Base-by-base conservation (phyloP, 2,888 invertebrate species). In the Epicampocera succincta region DNA sequence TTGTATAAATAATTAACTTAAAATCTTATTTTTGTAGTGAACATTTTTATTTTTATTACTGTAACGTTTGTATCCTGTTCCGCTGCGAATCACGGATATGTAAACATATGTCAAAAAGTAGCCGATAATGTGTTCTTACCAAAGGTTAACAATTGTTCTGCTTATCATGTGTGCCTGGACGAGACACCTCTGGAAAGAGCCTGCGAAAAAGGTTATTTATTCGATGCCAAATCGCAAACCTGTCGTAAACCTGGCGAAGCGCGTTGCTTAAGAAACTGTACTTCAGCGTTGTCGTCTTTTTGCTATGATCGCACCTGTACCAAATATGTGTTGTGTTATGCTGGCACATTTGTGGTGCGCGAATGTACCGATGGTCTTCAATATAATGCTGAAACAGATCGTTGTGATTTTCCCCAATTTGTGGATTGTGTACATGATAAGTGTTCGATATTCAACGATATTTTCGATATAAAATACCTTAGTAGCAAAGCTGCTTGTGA, bases 391-490 rank as follows among this genome's bases (percentile, higher is more conserved):
- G 73, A 82, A 13, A 90, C 87, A 2, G 87, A 88, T 86, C 90
- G 90, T 44, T 90, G 90, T 65, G 91, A 90, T 81, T 88, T 74
- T 61, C 86, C 90, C 0, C 85, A 87, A 60, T 86, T 85, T 78
- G 90, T 90, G 8, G 89, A 90, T 80, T 90, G 90, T 74, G 86
- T 85, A 40, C 86, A 87, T 17, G 87, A 90, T 75, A 66, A 89
- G 44, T 90, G 90, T 54, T 84, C 85, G 15, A 84, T 86, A 8
- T 72, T 87, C 38, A 89, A 89, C 85, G 83, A 88, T 80, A 85
- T 85, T 12, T 11, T 68, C 0, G 69, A 86, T 54, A 87, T 90
- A 63, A 85, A 85, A 15, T 89, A 80, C 60, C 60, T 90, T n/a
- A 21, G 85, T 52, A 89, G 89, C 80, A 86, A 87, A 42, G 81